Evolutionary conservation across 2,888 invertebrate species (phyloP), one percentile per base, ranked within the genome.

Genomic region (Anodontia alba): DNA sequence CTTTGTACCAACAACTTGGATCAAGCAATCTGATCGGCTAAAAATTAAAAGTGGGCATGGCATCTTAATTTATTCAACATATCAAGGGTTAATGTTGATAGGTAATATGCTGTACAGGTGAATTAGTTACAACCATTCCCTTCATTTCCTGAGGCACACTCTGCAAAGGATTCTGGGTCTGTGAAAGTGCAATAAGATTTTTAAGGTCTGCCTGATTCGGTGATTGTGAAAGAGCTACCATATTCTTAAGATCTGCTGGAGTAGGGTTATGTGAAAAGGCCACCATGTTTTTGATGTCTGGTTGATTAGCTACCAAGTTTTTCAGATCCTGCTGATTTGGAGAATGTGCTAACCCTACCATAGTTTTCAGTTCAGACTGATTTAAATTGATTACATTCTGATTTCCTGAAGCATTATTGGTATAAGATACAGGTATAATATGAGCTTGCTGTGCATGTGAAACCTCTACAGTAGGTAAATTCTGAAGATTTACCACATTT

Each of bases 61-160:
- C n/a, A n/a, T n/a, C n/a, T n/a, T n/a, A n/a, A n/a, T n/a, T n/a
- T n/a, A n/a, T n/a, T n/a, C n/a, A n/a, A n/a, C n/a, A n/a, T n/a
- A n/a, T n/a, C n/a, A n/a, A n/a, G n/a, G n/a, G 74, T 31, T 82
- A 70, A 36, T 85, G 85, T 67, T 85, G 82, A 71, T 85, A 83
- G 17, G 80, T 62, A 0, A 83, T 73, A 69, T 81, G 74, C 17
- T 85, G 85, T 23, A 69, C 71, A 7, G 78, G 82, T 17, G 75
- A 73, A 10, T 70, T 69, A 38, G 70, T 74, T 51, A 79, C 78
- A 15, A 82, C 49, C 31, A 80, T 57, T n/a, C 73, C 77, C 26
- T 85, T 85, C 1, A 85, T 23, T 43, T 85, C 82, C 54, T 81
- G 84, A 49, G 57, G 72, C 1, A 74, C 46, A 20, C 3, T 46